Conservation (phyloP, 2,888 invertebrate species). For the Cheilosia vernalis region DNA sequence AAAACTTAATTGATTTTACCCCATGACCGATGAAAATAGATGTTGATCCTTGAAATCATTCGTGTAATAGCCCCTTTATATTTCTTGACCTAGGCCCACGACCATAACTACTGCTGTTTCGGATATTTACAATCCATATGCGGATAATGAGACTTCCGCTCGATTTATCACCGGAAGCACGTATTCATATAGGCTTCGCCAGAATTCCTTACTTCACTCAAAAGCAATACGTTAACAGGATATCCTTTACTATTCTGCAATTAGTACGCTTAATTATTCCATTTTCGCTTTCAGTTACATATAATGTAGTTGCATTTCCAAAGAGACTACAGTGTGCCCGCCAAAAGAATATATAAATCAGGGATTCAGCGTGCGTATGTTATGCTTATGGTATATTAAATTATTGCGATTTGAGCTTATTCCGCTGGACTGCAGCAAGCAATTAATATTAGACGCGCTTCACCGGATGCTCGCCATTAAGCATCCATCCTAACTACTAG, state of each 20-base stretch:
- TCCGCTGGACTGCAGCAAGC: constrained; percentile 52
- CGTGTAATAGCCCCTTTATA: background rate
- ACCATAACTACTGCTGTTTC: constrained; percentile 37
- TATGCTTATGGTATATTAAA: constrained; percentile 25
- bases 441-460: constrained; percentile 66
- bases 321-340: background rate
- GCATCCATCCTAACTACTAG: background rate
- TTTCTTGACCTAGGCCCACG: background rate
- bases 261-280: constrained; percentile 43
- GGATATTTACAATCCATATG: constrained; percentile 23
- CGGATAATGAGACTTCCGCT: constrained; percentile 64
- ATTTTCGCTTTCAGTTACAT: constrained; percentile 29
- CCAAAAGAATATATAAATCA: constrained; percentile 36
- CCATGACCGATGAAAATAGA: too few relatives aligned
- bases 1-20: too few relatives aligned
- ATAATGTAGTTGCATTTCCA: constrained; percentile 10
- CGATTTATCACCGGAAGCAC: constrained; percentile 58
- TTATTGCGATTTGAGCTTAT: constrained; percentile 59
- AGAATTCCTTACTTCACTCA: constrained; percentile 30
- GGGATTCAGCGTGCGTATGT: constrained; percentile 32
- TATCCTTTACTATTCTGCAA: constrained; percentile 45
- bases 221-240: constrained; percentile 29
- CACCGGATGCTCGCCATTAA: constrained; percentile 27
- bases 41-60: background rate
- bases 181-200: constrained; percentile 34